A percentile compares a stretch with the other conserved stretches of the same genome.
Conservation (phyloP, 2,113 vertebrate genomes). For the Thymallus thymallus region DNA sequence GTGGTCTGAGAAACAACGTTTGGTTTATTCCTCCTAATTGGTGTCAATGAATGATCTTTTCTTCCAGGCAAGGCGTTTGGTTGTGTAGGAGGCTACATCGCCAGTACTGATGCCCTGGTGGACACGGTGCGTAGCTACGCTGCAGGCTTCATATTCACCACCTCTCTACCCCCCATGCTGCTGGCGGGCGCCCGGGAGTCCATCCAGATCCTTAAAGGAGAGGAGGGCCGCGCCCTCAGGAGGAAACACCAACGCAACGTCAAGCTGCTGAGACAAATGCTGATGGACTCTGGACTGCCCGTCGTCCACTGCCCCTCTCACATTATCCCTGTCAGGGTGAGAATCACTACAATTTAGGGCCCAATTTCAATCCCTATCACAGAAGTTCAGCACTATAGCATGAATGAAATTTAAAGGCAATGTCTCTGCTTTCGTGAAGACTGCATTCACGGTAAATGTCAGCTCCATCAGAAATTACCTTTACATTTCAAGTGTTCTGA, state of each 20-base stretch:
- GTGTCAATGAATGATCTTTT: too few species aligned
- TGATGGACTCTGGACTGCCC: constrained; percentile 93
- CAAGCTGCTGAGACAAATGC: constrained; percentile 92
- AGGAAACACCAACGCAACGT: constrained; percentile 94
- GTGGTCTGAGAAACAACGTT: too few species aligned
- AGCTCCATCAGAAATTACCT: too few species aligned
- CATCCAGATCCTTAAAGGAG: constrained; percentile 81
- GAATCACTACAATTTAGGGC: neutral
- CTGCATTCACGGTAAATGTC: too few species aligned
- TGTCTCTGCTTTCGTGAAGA: too few species aligned
- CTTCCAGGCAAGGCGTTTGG: constrained; percentile 92
- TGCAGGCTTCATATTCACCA: constrained; percentile 96
- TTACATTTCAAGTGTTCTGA: too few species aligned
- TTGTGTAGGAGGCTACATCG: constrained; percentile 93
- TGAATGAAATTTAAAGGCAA: too few species aligned
- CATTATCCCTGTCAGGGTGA: constrained; percentile 94
- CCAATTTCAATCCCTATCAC: too few species aligned
- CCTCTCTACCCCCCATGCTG: constrained; percentile 94
- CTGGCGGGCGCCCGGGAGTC: constrained; percentile 87
- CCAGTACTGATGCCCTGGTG: constrained; percentile 83
- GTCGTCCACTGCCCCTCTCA: constrained; percentile 96
- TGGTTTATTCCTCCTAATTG: too few species aligned
- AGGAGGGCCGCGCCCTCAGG: constrained; percentile 82
- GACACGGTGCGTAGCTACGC: constrained; percentile 93
- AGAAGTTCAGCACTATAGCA: too few species aligned